These are phyloP conservation scores for Adelognathus sp. DNA, from an alignment of 2,888 invertebrate genomes.

Conservation along the genomic window DNA sequence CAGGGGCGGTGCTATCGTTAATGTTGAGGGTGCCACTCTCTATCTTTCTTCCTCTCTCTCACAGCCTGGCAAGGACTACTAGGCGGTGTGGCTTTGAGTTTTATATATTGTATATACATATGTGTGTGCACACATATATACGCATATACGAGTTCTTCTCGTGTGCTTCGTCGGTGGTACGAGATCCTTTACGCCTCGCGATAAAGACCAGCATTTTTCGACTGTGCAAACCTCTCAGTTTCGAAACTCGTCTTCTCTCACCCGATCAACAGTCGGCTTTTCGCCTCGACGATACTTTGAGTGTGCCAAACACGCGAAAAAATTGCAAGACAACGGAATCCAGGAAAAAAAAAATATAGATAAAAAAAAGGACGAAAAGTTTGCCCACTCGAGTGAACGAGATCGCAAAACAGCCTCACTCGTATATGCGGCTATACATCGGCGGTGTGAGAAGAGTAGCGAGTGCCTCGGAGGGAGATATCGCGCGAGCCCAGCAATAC, in stretches of 20 bases:
- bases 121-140: no score
- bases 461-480: not conserved
- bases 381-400: conserved; percentile 20
- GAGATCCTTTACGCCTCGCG: conserved; percentile 37
- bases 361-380: not conserved
- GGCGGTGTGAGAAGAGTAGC: not conserved
- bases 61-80: conserved; percentile 45
- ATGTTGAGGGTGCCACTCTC: conserved; percentile 77
- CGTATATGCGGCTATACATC: conserved; percentile 3
- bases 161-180: conserved; percentile 42
- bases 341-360: not conserved
- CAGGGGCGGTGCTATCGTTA: conserved; percentile 79
- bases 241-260: not conserved
- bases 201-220: conserved; percentile 47
- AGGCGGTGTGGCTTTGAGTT: conserved; percentile 54
- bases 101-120: conserved; percentile 7
- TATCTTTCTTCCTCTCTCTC: conserved; percentile 53
- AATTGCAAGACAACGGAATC: conserved; percentile 32
- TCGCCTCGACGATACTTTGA: conserved; percentile 12
- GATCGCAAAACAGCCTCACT: not conserved
- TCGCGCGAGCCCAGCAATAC: not conserved
- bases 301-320: conserved; percentile 53
- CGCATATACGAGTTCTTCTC: not conserved
- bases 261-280: not conserved
- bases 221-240: conserved; percentile 17